Evolutionary conservation across 2,797 vertebrate genomes (phyloP), one percentile per base, ranked within the genome.

Genomic region (Danio jaintianensis): DNA sequence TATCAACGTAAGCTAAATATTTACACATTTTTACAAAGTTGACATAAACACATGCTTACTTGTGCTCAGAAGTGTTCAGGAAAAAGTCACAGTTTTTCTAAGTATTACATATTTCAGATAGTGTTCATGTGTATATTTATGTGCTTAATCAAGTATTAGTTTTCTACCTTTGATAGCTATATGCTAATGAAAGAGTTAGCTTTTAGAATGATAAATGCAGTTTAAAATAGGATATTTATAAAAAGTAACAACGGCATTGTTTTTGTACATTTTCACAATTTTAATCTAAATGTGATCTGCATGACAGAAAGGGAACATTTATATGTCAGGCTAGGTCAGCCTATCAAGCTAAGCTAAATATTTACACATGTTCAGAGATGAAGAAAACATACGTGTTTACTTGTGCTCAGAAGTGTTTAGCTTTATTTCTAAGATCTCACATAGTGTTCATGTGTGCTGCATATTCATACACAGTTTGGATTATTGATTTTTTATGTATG

Each of bases 321-420:
- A n/a, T 11, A 42, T 55, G 53, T 42, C 29, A 29, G 29, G n/a
- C n/a, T n/a, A 52, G 47, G 11, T 70, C 55, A 40, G 68, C 50
- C 36, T 42, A 20, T 55, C 15, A 50, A 55, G 50, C 67, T 70
- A 70, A 53, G 10, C 50, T 18, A 53, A 20, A 70, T 40, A 53
- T 53, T 18, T 40, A 53, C 67, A 70, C 7, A 3, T 42, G 11
- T 16, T 18, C 1, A 2, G 36, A 55, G 50, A n/a, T 42, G n/a
- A 70, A 11, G 11, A 38, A 70, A 70, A 70, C 50, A 20, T 53
- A 13, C 6, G 38, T 70, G 67, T 53, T 70, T 53, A 53, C n/a
- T 40, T 6, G 20, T 18, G 7, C 10, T 42, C 10, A 70, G 38
- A 42, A 42, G 10, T 70, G 68, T 11, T 70, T 42, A 20, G 29